Conservation (phyloP, 2,797 vertebrate genomes). For the Macropodus opercularis region DNA sequence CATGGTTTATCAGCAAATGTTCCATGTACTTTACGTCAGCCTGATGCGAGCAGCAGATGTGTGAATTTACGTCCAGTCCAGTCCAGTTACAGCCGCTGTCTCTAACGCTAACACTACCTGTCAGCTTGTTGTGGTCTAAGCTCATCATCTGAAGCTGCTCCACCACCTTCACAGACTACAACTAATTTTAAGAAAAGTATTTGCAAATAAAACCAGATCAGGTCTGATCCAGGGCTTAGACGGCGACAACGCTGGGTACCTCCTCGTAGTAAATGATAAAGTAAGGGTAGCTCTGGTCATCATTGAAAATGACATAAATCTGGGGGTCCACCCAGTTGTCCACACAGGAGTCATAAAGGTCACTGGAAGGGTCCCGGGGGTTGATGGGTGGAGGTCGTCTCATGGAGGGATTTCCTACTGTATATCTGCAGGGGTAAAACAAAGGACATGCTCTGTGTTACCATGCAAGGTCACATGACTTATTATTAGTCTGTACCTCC, state of each 20-base stretch:
- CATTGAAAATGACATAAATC: constrained; percentile 99
- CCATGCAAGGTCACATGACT: neutral
- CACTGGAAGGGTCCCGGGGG: constrained; percentile 91
- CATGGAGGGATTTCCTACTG: constrained; percentile 96
- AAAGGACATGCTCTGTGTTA: neutral
- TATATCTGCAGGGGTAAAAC: constrained; percentile 77
- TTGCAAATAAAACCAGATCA: constrained; percentile 40
- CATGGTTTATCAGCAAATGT: constrained; percentile 48
- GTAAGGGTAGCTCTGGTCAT: constrained; percentile 99
- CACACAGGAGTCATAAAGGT: constrained; percentile 98
- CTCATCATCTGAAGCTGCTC: constrained; percentile 12
- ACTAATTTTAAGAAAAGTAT: constrained; percentile 34
- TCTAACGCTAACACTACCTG: neutral
- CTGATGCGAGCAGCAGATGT: constrained; percentile 35
- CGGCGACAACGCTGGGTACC: constrained; percentile 90
- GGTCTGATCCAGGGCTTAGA: constrained; percentile 74
- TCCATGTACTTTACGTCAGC: constrained; percentile 37
- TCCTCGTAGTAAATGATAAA: constrained; percentile 99
- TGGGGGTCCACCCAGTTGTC: constrained; percentile 99
- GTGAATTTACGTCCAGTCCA: constrained; percentile 15
- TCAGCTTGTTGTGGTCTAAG: constrained; percentile 4
- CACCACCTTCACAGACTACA: constrained; percentile 16
- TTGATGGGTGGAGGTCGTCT: constrained; percentile 93
- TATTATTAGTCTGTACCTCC: constrained; percentile 32
- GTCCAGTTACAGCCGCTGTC: constrained; percentile 5